Evolutionary conservation across 2,888 invertebrate genomes (phyloP).

Genomic region (Melinaea marsaeus): DNA sequence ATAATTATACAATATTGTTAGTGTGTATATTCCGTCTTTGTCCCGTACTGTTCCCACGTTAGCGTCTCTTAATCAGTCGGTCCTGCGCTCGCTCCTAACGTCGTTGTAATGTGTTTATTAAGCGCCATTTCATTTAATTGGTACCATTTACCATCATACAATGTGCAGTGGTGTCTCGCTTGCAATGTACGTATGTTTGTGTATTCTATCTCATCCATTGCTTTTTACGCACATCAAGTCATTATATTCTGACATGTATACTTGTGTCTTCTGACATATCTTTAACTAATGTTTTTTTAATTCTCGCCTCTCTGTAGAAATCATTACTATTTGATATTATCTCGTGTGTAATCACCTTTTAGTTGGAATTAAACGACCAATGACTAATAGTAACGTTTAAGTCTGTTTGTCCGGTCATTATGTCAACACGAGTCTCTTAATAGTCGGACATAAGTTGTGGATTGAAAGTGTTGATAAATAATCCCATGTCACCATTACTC

Average conservation of each 20-base stretch:
- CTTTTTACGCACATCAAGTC: neutral
- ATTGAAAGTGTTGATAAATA: slow-evolving; percentile 74
- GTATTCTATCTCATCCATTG: slow-evolving; percentile 36
- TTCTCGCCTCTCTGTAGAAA: too few relatives aligned
- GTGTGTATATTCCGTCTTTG: slow-evolving; percentile 42
- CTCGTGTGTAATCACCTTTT: slow-evolving; percentile 17
- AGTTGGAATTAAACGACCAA: slow-evolving; percentile 31
- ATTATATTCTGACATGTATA: too few relatives aligned
- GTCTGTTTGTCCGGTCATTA: slow-evolving; percentile 64
- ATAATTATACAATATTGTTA: slow-evolving; percentile 8
- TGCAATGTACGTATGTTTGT: slow-evolving; percentile 45
- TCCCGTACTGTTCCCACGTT: slow-evolving; percentile 70
- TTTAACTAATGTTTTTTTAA: too few relatives aligned
- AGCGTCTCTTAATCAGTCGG: slow-evolving; percentile 64
- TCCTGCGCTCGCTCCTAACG: slow-evolving; percentile 69
- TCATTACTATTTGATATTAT: slow-evolving; percentile 5
- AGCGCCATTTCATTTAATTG: slow-evolving; percentile 71
- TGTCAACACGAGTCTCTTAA: slow-evolving; percentile 73
- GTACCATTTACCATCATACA: slow-evolving; percentile 70
- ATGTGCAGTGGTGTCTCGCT: slow-evolving; percentile 63
- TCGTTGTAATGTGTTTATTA: slow-evolving; percentile 75
- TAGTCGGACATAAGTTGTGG: slow-evolving; percentile 67
- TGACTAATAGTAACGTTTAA: slow-evolving; percentile 61
- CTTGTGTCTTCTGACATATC: too few relatives aligned
- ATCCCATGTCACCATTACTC: slow-evolving; percentile 67